These are phyloP conservation scores for Lacerta agilis DNA, from an alignment of 2,797 vertebrate genomes.

Conservation along the genomic window DNA sequence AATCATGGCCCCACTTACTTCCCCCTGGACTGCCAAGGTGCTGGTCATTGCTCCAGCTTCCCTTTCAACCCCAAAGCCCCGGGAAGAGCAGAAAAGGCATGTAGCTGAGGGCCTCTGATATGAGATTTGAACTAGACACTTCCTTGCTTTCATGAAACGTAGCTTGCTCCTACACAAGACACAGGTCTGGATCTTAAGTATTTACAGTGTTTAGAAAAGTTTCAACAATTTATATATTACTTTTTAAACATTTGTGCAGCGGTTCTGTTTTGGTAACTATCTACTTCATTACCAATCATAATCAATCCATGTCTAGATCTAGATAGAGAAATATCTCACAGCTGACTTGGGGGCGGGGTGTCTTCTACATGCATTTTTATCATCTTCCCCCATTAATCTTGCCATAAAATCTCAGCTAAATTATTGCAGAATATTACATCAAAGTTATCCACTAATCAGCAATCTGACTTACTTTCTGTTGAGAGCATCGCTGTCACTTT, in stretches of 20 bases:
- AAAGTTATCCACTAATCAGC: constrained; percentile 63
- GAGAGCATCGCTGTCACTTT: constrained; percentile 64
- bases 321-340: constrained; percentile 52
- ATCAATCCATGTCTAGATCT: constrained; percentile 42
- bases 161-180: neutral
- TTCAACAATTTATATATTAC: constrained; percentile 7
- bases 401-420: constrained; percentile 63
- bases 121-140: neutral
- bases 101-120: neutral
- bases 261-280: constrained; percentile 53
- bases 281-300: constrained; percentile 34
- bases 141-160: neutral
- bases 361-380: constrained; percentile 54
- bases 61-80: no score
- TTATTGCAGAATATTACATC: constrained; percentile 59
- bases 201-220: constrained; percentile 35
- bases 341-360: constrained; percentile 28
- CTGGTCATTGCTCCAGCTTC: no score
- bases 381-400: constrained; percentile 67
- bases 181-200: neutral
- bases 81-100: no score
- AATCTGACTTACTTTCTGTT: constrained; percentile 69
- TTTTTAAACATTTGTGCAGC: constrained; percentile 52
- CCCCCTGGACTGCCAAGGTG: no score
- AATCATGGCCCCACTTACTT: no score